Conservation (phyloP, 2,888 invertebrate species). For the Corbicula japonica region DNA sequence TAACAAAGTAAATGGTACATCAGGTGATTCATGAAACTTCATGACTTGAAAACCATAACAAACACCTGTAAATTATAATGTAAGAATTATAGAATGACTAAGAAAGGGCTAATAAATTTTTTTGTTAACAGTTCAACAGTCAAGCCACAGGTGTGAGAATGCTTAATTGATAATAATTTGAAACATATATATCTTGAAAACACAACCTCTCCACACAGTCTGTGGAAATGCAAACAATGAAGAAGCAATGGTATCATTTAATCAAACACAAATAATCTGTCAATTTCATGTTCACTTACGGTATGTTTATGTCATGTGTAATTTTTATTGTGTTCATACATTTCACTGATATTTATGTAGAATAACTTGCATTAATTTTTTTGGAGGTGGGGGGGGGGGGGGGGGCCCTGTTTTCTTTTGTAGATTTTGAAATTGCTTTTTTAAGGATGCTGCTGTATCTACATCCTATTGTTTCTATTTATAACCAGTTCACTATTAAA, state of each 20-base stretch:
- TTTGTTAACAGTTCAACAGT: not conserved
- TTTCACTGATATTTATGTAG: not conserved
- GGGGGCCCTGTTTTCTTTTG: too few relatives aligned
- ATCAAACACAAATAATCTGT: too few relatives aligned
- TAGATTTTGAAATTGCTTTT: too few relatives aligned
- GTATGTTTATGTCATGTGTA: too few relatives aligned
- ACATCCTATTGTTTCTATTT: too few relatives aligned
- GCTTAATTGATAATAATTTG: not conserved
- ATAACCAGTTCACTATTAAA: not conserved
- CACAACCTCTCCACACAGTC: not conserved
- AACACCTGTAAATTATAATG: too few relatives aligned
- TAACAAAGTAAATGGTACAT: conserved; percentile 10
- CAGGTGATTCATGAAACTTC: conserved; percentile 4
- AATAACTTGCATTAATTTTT: not conserved
- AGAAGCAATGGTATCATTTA: conserved; percentile 1
- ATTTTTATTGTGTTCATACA: too few relatives aligned
- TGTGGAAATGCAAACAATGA: not conserved
- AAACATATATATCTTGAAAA: not conserved
- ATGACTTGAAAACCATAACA: conserved; percentile 6
- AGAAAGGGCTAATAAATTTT: not conserved
- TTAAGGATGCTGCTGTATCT: too few relatives aligned
- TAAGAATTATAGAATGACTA: too few relatives aligned
- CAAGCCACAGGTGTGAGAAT: not conserved
- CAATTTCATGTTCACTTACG: too few relatives aligned
- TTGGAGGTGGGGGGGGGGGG: too few relatives aligned